Evolutionary conservation across 2,113 vertebrate genomes (phyloP).

Genomic region (Tupaia chinensis): DNA sequence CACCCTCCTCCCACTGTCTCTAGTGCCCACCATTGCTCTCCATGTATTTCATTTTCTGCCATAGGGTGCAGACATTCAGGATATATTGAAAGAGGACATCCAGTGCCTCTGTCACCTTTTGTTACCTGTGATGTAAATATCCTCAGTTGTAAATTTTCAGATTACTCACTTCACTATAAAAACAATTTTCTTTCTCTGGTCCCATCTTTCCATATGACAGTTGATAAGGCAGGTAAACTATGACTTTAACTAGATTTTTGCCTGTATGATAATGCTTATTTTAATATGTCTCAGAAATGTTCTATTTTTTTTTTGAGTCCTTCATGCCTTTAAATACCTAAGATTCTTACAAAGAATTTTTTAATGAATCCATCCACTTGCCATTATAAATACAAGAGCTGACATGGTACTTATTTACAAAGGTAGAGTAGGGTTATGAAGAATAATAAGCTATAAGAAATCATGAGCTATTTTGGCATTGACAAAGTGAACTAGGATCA

Average conservation of each 20-base stretch:
- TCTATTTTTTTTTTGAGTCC: neutral
- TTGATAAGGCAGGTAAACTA: neutral
- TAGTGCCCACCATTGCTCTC: no score
- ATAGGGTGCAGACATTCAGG: no score
- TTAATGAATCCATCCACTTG: constrained; percentile 25
- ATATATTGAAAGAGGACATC: no score
- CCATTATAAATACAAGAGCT: neutral
- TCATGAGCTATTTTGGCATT: no score
- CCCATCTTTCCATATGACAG: neutral
- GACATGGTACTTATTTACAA: neutral
- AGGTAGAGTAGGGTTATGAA: neutral
- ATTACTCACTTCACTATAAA: neutral
- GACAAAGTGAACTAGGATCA: neutral
- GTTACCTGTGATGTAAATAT: neutral
- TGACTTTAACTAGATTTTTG: neutral
- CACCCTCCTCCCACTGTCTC: no score
- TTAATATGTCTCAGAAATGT: neutral
- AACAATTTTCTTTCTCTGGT: neutral
- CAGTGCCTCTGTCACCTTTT: neutral
- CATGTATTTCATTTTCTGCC: no score
- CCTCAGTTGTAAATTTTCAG: neutral
- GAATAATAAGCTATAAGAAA: neutral
- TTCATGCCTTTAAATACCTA: neutral
- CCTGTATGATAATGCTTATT: neutral
- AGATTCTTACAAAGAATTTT: neutral